Conservation (phyloP, 2,797 vertebrate genomes). For the Emys orbicularis region DNA sequence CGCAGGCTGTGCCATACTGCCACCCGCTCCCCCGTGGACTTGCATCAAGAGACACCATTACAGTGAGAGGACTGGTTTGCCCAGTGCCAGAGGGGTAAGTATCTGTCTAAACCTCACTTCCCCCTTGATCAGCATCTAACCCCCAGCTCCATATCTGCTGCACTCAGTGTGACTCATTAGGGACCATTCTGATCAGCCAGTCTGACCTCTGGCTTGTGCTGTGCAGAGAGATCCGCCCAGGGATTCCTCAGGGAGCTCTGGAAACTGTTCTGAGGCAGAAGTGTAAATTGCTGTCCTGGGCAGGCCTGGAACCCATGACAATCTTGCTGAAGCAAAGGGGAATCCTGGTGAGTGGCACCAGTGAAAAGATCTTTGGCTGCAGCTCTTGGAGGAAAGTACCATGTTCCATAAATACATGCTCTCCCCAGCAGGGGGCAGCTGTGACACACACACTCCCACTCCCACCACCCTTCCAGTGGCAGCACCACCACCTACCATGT, state of each 20-base stretch:
- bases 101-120: background rate
- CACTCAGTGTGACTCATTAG: background rate
- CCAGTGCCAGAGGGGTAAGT: constrained; percentile 69
- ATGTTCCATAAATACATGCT: background rate
- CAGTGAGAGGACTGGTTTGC: constrained; percentile 63
- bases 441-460: background rate
- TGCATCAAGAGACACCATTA: constrained; percentile 61
- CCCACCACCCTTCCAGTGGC: no score
- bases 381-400: background rate
- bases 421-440: background rate
- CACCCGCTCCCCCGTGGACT: constrained; percentile 61
- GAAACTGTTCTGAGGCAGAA: background rate
- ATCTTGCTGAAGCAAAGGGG: no score
- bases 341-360: no score
- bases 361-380: background rate
- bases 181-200: background rate
- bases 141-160: background rate
- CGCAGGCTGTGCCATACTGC: constrained; percentile 55
- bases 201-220: background rate
- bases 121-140: background rate
- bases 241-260: background rate
- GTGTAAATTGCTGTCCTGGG: background rate
- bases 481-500: background rate
- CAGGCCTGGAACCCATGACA: background rate
- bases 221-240: background rate